These are phyloP conservation scores for Argyrosomus japonicus DNA, from an alignment of 2,113 vertebrate genomes.

Conservation along the genomic window DNA sequence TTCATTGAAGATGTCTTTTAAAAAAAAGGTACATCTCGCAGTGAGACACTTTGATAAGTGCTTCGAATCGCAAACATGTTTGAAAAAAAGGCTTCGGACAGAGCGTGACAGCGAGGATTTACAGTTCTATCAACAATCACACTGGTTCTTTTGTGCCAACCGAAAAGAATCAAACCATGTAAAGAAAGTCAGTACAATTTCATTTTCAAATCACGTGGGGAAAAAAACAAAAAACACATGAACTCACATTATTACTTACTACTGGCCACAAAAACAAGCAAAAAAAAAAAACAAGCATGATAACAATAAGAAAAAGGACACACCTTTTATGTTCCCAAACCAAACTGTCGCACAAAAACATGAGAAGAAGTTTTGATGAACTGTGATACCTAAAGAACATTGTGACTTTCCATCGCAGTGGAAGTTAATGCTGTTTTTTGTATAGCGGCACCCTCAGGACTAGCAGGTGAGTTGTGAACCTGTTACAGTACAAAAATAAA, in stretches of 20 bases:
- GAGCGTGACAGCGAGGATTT: background rate
- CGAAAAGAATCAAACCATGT: background rate
- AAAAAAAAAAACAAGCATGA: background rate
- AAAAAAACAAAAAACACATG: background rate
- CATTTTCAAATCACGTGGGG: slow-evolving; percentile 9
- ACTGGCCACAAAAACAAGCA: slow-evolving; percentile 26
- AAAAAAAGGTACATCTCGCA: slow-evolving; percentile 1
- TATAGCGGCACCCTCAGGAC: background rate
- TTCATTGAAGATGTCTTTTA: background rate
- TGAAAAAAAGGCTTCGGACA: background rate
- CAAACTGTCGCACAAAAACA: slow-evolving; percentile 10
- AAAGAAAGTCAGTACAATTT: background rate
- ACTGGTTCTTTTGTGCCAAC: slow-evolving; percentile 63
- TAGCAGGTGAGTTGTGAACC: background rate
- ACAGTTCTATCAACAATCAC: slow-evolving; percentile 35
- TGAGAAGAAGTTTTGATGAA: background rate
- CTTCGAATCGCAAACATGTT: background rate
- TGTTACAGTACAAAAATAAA: background rate
- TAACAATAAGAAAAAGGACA: background rate
- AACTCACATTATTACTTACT: background rate
- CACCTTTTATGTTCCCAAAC: slow-evolving; percentile 28
- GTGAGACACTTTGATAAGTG: background rate
- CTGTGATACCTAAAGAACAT: background rate
- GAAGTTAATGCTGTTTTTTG: background rate
- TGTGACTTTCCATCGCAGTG: background rate